Conservation (phyloP, 35 echinoderm and acorn worm genomes). For the Ophiothrix spiculata region DNA sequence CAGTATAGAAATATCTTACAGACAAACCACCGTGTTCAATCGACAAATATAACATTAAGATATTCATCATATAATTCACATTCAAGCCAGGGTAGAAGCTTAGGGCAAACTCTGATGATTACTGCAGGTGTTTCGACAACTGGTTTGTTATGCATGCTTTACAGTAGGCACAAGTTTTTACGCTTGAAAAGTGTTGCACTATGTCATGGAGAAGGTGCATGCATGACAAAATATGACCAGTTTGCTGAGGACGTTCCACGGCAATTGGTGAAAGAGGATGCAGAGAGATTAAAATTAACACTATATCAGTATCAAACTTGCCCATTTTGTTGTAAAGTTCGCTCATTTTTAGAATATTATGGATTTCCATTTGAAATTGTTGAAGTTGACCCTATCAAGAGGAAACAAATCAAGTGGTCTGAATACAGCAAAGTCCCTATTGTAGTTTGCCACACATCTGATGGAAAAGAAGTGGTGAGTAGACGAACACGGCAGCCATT, state of each 20-base stretch:
- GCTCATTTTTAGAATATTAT: conserved; percentile 92
- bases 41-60: too few species aligned
- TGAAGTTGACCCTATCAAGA: conserved; percentile 78
- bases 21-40: not conserved
- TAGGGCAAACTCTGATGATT: not conserved
- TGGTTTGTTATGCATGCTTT: not conserved
- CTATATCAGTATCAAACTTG: conserved; percentile 96
- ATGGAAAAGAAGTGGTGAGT: conserved; percentile 60
- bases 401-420: conserved; percentile 91
- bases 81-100: not conserved
- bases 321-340: conserved; percentile 96
- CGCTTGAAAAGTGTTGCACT: not conserved
- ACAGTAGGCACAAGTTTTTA: not conserved
- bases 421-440: conserved; percentile 94
- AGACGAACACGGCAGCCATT: too few species aligned
- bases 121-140: not conserved
- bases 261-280: conserved; percentile 48
- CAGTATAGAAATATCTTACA: not conserved
- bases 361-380: conserved; percentile 79
- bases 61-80: not conserved
- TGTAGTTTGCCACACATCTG: conserved; percentile 42
- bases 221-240: not conserved
- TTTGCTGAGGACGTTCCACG: conserved; percentile 20
- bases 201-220: not conserved
- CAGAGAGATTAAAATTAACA: conserved; percentile 62